Evolutionary conservation across 2,888 invertebrate species (phyloP), one percentile per base, ranked within the genome.

Genomic region (Caenorhabditis parvicauda): DNA sequence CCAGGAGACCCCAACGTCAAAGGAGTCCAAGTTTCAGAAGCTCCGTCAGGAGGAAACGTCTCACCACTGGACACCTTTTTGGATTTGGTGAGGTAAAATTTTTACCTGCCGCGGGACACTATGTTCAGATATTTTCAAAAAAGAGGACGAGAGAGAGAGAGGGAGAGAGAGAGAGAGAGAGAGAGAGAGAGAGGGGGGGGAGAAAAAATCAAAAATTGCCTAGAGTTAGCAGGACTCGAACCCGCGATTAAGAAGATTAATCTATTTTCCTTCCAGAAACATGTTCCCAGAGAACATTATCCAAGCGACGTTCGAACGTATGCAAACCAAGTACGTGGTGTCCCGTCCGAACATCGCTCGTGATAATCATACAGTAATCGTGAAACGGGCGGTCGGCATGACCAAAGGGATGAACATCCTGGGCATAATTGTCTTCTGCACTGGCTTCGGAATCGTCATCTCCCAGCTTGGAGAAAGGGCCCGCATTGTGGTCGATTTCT

Each of bases 271-370:
- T 24, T 72, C 19, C 86, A 91, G 92, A 83, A 92, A 92, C 83
- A 88, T 91, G 81, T 89, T 92, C 80, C 90, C 92, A n/a, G 90
- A 90, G 82, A 92, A 92, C 84, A 87, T 92, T 70, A 90, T 92
- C 80, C 89, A 90, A 84, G 91, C 92, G 19, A 74, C 82, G 14
- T 81, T 82, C 53, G 74, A 76, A 60, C 67, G 80, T 58, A 76
- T 78, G 54, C 77, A 80, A 43, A 81, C 81, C 2, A 68, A 63
- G 17, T 82, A 81, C 47, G 64, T 65, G 28, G 58, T 63, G 12
- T 55, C 57, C 24, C 65, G 67, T 22, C 71, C 66, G 24, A 64
- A 67, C n/a, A 62, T 66, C 32, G 60, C 64, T 9, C 51, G 51
- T 21, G 64, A 60, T 25, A 67, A 70, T 39, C 55, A 54, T 5